phyloP scores from a whole-genome alignment of 1,140 invertebrate species.

The Drosophila kikkawai region DNA sequence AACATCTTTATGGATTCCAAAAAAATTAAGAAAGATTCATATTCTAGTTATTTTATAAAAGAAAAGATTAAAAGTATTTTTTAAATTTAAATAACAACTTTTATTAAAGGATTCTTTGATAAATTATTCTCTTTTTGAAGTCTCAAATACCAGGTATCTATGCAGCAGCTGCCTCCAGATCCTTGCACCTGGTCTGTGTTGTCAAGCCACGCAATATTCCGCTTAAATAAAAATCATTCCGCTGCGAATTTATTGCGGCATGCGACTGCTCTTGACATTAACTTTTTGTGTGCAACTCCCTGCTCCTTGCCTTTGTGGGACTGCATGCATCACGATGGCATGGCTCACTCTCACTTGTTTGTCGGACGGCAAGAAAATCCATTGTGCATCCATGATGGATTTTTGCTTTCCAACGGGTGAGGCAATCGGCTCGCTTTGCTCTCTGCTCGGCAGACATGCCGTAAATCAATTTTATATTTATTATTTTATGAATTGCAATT shows the following conservation, averaged over 20 bases:
- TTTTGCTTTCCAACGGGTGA: slow-evolving; percentile 59
- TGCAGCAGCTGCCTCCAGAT: background rate
- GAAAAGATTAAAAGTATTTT: no score
- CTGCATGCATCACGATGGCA: slow-evolving; percentile 20
- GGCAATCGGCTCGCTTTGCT: slow-evolving; percentile 12
- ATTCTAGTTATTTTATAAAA: no score
- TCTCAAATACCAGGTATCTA: background rate
- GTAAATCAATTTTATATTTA: slow-evolving; percentile 84
- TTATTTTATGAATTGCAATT: slow-evolving; percentile 82
- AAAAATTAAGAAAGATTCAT: no score
- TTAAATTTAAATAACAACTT: no score
- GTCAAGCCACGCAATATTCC: slow-evolving; percentile 45
- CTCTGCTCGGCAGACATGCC: slow-evolving; percentile 50
- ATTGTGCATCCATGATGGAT: slow-evolving; percentile 54
- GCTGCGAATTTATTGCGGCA: slow-evolving; percentile 67
- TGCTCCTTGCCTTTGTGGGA: slow-evolving; percentile 17
- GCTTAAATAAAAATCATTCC: slow-evolving; percentile 78
- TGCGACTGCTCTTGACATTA: slow-evolving; percentile 67
- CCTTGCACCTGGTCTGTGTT: slow-evolving; percentile 6
- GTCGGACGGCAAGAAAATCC: slow-evolving; percentile 51
- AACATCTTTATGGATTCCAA: no score
- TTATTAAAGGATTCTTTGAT: background rate
- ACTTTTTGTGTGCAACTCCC: slow-evolving; percentile 42
- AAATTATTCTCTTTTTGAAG: background rate
- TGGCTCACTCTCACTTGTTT: slow-evolving; percentile 60